Conservation (phyloP, 2,888 invertebrate genomes). For the Cephus nigrinus region DNA sequence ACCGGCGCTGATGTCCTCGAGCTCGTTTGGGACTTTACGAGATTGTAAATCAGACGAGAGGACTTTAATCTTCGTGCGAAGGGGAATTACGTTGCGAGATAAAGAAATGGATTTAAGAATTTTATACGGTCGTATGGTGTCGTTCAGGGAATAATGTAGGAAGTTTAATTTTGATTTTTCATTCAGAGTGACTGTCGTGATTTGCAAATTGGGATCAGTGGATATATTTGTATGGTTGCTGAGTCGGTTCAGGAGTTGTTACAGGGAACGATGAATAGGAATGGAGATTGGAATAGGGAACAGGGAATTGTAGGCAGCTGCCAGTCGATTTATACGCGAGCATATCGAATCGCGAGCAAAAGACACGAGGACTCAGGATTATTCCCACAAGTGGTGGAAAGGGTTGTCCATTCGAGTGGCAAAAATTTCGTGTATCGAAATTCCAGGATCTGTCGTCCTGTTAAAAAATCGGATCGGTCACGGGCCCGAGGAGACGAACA, state of each 20-base stretch:
- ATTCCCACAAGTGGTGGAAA: slow-evolving; percentile 34
- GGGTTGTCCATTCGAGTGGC: slow-evolving; percentile 11
- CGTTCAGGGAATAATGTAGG: neutral
- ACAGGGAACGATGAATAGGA: neutral
- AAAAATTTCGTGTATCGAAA: neutral
- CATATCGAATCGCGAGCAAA: slow-evolving; percentile 31
- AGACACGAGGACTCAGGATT: slow-evolving; percentile 8
- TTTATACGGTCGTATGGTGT: neutral
- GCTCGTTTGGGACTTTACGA: slow-evolving; percentile 44
- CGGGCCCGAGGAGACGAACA: slow-evolving; percentile 56
- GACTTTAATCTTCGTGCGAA: slow-evolving; percentile 52
- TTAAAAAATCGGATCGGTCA: slow-evolving; percentile 66
- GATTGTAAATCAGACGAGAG: slow-evolving; percentile 48
- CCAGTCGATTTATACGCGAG: slow-evolving; percentile 18
- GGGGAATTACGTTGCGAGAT: slow-evolving; percentile 33
- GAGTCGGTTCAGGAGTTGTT: neutral
- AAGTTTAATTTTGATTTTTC: neutral
- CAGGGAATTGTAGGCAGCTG: neutral
- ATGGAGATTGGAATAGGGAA: neutral
- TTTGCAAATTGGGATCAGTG: neutral
- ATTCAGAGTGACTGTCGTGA: neutral
- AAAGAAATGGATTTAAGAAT: neutral
- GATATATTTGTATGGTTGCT: neutral
- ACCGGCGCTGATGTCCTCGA: neutral
- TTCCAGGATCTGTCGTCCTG: slow-evolving; percentile 38